Percentiles rank a stretch among this genome's conserved stretches.
These are phyloP conservation scores for Dinocampus coccinellae DNA, from an alignment of 2,888 invertebrate species.

Conservation along the genomic window DNA sequence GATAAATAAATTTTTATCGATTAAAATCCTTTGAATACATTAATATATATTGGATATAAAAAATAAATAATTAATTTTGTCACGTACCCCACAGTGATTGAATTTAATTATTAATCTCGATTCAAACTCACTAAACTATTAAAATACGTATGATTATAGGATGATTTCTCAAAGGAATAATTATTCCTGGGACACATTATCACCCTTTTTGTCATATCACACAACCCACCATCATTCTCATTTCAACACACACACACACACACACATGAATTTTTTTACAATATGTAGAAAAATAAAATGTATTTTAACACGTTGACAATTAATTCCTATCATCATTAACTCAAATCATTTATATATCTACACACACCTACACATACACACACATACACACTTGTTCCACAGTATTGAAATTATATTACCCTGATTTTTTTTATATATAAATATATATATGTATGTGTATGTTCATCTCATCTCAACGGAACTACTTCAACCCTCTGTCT, in stretches of 20 bases:
- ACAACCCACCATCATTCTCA: too few species aligned
- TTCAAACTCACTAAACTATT: slow-evolving; percentile 55
- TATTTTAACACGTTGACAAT: too few species aligned
- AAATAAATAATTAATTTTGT: background rate
- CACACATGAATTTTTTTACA: too few species aligned
- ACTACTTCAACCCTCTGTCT: background rate
- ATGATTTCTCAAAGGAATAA: slow-evolving; percentile 20
- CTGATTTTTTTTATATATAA: background rate
- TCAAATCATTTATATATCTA: too few species aligned
- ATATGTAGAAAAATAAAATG: too few species aligned
- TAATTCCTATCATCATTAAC: too few species aligned
- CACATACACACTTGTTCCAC: too few species aligned
- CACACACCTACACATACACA: too few species aligned
- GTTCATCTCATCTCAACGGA: background rate
- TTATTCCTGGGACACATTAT: background rate
- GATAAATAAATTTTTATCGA: background rate
- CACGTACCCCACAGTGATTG: slow-evolving; percentile 49
- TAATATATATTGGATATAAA: background rate
- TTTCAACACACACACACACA: too few species aligned
- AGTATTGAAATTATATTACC: background rate
- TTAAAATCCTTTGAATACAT: background rate
- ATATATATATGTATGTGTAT: background rate
- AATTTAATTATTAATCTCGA: slow-evolving; percentile 65
- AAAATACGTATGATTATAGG: background rate
- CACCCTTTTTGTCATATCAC: background rate